Base-by-base conservation (phyloP, 2,888 invertebrate species). In the Cartodere bifasciata region DNA sequence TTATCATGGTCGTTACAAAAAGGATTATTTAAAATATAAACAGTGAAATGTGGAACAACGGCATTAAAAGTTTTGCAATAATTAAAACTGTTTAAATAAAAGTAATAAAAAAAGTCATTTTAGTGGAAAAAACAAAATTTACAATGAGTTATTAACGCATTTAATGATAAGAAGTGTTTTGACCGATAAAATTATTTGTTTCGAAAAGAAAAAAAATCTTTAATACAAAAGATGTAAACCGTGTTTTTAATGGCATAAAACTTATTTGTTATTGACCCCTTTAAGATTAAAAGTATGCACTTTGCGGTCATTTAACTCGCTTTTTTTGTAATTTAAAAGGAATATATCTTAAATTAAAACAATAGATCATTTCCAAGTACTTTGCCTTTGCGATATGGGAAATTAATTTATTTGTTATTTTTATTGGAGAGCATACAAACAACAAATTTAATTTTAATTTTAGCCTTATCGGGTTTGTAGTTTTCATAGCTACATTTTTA, bases 101-200 rank as follows among this genome's bases (percentile, higher is more conserved):
- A n/a, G n/a, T n/a, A n/a, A n/a, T n/a, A n/a, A n/a, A n/a, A n/a
- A n/a, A n/a, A n/a, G n/a, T n/a, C n/a, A n/a, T n/a, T n/a, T n/a
- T n/a, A 23, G 11, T 23, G 10, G 7, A 11, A 32, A 35, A 32
- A 32, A 31, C 32, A 36, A 36, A 36, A 33, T 36, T 36, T 36
- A 36, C 43, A 40, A 40, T 43, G 43, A 43, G 32, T 33, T 33
- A 33, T 33, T 48, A 40, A 40, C 41, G 44, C 43, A 42, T 42
- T 41, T 43, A 44, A 41, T 35, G 49, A 48, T 49, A 48, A 48
- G 43, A 35, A 47, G 46, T 42, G 35, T 49, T 50, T 46, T 57
- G 57, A 58, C 58, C 57, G 58, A 58, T 58, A 56, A 57, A 53
- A 47, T 48, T 49, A 48, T 52, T 53, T 51, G 46, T 45, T 55